Percentiles rank a stretch among this genome's conserved stretches.
Evolutionary conservation across 2,113 vertebrate species (phyloP).

Genomic region (Neotoma lepida): DNA sequence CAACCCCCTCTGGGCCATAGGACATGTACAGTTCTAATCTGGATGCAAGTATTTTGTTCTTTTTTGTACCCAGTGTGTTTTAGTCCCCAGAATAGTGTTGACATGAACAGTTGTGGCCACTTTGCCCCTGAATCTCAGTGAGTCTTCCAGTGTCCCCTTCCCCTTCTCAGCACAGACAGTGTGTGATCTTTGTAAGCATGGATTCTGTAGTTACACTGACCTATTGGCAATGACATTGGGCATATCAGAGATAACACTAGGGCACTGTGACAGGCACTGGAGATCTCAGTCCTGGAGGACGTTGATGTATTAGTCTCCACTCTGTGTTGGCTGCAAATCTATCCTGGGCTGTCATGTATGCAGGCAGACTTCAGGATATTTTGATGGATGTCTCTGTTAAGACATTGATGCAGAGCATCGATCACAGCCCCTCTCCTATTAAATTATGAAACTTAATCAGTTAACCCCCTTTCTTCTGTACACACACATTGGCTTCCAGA

Average conservation of each 20-base stretch:
- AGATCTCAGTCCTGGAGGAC: slow-evolving; percentile 8
- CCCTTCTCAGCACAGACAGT: background rate
- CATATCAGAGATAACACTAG: background rate
- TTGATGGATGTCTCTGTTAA: slow-evolving; percentile 38
- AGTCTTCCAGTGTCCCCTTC: background rate
- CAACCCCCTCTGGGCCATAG: background rate
- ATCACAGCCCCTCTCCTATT: background rate
- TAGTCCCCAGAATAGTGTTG: background rate
- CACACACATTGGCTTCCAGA: background rate
- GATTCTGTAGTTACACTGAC: background rate
- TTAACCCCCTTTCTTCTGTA: background rate
- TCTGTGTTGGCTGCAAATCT: slow-evolving; percentile 23
- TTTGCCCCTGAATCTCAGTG: background rate
- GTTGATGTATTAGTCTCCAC: slow-evolving; percentile 28
- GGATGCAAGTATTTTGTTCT: background rate
- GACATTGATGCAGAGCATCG: background rate
- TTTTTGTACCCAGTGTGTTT: background rate
- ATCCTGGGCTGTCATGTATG: background rate
- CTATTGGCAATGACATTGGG: background rate
- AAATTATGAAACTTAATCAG: background rate
- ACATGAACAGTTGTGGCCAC: background rate
- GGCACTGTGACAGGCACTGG: background rate
- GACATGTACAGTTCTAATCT: background rate
- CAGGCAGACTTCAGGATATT: slow-evolving; percentile 7
- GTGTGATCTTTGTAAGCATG: background rate